Evolutionary conservation across 2,888 invertebrate genomes (phyloP), one percentile per base, ranked within the genome.

Genomic region (Ypsolopha sequella): DNA sequence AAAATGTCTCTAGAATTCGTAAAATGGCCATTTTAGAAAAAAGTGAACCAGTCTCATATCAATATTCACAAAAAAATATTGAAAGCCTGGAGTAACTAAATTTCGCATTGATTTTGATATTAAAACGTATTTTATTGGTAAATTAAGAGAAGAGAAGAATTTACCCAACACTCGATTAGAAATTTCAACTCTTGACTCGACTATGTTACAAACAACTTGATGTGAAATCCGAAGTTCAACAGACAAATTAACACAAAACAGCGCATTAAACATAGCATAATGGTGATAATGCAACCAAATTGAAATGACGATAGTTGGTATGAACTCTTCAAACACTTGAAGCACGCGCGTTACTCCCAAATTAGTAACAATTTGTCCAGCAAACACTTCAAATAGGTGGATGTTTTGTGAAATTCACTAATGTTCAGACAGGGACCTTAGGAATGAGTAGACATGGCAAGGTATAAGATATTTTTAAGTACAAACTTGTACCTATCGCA

Each of bases 301-400:
- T 79, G 77, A 80, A 73, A 69, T 66, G 67, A 71, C 71, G 64
- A 74, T 65, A 62, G 68, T 59, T 64, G 60, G 65, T 68, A 76
- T 68, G 68, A 67, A 64, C 67, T 70, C 52, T 48, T 38, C 46
- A 51, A 51, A 45, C n/a, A 51, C 6, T 10, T 7, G 14, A 34
- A 45, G 45, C 45, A 45, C 45, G 45, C 45, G 45, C 45, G 45
- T 45, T 14, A 43, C 43, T 7, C 14, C 7, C 8, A 13, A 43
- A 43, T 8, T 43, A 43, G 43, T 2, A 24, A 13, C 13, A 43
- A 43, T 1, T 6, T 24, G 8, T 10, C 13, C 13, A 1, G 7
- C 43, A 43, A 43, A 43, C 43, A 43, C 6, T 3, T 43, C 43
- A 43, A 7, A 43, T 13, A 9, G 11, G 43, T 43, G 13, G 24